Evolutionary conservation across 2,797 vertebrate species (phyloP), one percentile per base, ranked within the genome.

Genomic region (Arctocebus calabarensis): DNA sequence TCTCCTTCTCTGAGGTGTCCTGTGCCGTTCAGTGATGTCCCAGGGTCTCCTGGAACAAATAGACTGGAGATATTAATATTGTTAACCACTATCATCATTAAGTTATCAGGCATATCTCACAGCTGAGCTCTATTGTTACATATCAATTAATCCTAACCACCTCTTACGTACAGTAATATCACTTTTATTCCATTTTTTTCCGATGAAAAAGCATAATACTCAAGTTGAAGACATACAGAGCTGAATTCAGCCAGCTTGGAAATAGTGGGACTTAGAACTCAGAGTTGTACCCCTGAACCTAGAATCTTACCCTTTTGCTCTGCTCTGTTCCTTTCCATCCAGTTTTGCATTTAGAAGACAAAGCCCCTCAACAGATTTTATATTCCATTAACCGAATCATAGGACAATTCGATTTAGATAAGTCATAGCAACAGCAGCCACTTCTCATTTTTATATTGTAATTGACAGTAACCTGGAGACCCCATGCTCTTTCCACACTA

Each of bases 401-500:
- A 48, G 37, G 25, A 92, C 55, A 57, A 78, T 94, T 95, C 66
- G 78, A 55, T 89, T 92, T 92, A 87, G 75, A 75, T 37, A 55
- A 90, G 66, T 90, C 93, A 43, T 94, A 88, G 96, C 88, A 95
- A 96, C 75, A n/a, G 48, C 71, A 89, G 40, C 29, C 8, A 3
- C 84, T 77, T 59, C 73, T 84, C 95, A 82, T 74, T 92, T 94
- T 77, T 82, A 66, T 73, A 62, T 92, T 96, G 68, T 84, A 91
- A 95, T 95, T 96, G 92, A 90, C 77, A 81, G 94, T 96, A 91
- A 95, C 95, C 91, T 91, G 32, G 97, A 94, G 84, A 97, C 88
- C n/a, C 48, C 62, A n/a, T 29, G 57, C 91, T 89, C 16, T 79
- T 95, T 93, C 75, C 79, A 59, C 95, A 96, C 89, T 90, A 91